These are phyloP conservation scores for Chrysaora quinquecirrha DNA, from an alignment of 30 jellyfish, hydroid and myxozoan genomes.

Conservation along the genomic window DNA sequence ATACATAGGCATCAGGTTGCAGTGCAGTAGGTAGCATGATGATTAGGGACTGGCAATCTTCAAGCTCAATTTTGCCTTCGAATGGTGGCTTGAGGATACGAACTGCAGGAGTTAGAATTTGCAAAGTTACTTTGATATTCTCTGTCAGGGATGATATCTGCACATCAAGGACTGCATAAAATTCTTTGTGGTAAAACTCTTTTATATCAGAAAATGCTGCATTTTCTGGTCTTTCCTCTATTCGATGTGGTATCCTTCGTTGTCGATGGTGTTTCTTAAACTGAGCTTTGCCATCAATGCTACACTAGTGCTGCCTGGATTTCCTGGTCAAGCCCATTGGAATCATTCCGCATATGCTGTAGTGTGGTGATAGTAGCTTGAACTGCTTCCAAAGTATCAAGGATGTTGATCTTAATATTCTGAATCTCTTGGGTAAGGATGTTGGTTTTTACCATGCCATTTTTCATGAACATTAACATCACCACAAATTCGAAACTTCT, in stretches of 20 bases:
- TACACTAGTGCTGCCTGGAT: slow-evolving; percentile 12
- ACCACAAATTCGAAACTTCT: slow-evolving; percentile 10
- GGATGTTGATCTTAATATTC: background rate
- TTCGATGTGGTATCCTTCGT: background rate
- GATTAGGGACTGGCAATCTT: slow-evolving; percentile 16
- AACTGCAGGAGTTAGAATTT: background rate
- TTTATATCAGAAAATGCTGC: background rate
- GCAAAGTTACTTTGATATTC: background rate
- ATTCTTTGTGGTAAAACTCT: slow-evolving; percentile 6
- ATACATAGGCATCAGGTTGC: slow-evolving; percentile 34
- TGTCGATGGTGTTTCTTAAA: background rate
- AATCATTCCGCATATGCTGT: slow-evolving; percentile 10
- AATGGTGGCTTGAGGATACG: slow-evolving; percentile 23
- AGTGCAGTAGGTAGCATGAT: slow-evolving; percentile 15
- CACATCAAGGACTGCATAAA: background rate
- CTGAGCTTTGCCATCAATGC: background rate
- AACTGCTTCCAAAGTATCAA: slow-evolving; percentile 15
- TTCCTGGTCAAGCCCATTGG: background rate
- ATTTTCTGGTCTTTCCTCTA: slow-evolving; percentile 2
- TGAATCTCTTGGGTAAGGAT: slow-evolving; percentile 16
- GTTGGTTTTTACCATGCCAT: slow-evolving; percentile 5
- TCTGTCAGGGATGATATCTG: background rate
- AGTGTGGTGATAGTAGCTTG: slow-evolving; percentile 6
- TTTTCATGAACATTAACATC: slow-evolving; percentile 9
- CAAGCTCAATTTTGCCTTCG: background rate